Conservation (phyloP, 92 coral and sea anemone species). For the Bergia sp. region DNA sequence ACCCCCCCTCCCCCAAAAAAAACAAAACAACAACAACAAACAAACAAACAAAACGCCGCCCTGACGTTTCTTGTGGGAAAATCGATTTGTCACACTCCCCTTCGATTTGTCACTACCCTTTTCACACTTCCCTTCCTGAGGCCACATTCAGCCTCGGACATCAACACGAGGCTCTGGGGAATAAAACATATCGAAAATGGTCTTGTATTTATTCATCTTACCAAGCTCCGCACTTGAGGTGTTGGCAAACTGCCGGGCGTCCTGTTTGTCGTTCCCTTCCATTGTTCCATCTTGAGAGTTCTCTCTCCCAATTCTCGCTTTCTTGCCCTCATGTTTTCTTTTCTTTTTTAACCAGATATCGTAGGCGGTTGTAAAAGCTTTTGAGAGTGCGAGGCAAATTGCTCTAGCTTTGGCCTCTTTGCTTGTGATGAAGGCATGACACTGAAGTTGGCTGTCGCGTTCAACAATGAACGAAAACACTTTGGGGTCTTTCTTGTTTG, state of each 20-base stretch:
- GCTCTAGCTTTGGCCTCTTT: conserved; percentile 75
- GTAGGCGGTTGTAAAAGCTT: conserved; percentile 78
- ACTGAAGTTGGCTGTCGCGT: conserved; percentile 72
- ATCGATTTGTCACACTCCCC: no score
- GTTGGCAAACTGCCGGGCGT: neutral
- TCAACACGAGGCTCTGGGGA: no score
- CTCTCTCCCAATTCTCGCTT: conserved; percentile 43
- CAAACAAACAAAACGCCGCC: no score
- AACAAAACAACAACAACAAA: neutral
- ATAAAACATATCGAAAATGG: no score
- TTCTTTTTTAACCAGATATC: conserved; percentile 72
- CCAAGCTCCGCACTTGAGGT: neutral
- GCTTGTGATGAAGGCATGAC: conserved; percentile 79
- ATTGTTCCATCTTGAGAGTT: conserved; percentile 6
- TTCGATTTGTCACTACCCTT: no score
- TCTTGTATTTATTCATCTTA: neutral
- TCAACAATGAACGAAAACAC: conserved; percentile 86
- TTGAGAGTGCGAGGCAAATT: conserved; percentile 73
- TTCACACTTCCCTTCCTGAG: no score
- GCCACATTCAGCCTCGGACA: no score
- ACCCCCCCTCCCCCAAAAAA: no score
- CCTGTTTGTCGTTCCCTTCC: neutral
- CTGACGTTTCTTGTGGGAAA: no score
- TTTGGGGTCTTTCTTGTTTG: conserved; percentile 66
- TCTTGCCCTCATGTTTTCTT: conserved; percentile 60